A percentile compares a stretch with the other conserved stretches of the same genome.
Evolutionary conservation across 2,888 invertebrate species (phyloP).

Genomic region (Cantharis nigra): DNA sequence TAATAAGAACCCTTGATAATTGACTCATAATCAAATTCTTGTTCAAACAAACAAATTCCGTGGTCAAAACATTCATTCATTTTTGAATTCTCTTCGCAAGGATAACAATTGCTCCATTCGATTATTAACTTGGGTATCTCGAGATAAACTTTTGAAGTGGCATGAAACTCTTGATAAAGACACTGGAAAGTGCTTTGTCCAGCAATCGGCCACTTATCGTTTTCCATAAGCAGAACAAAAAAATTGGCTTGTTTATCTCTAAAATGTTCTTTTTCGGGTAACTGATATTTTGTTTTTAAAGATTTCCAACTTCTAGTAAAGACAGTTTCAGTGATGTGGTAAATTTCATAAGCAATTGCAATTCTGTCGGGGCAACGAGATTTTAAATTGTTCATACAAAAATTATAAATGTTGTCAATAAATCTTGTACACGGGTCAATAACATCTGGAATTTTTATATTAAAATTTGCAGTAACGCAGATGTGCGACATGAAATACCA

Average conservation of each 20-base stretch:
- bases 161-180: neutral
- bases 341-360: neutral
- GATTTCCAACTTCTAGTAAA: neutral
- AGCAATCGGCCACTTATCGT: neutral
- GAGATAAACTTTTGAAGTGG: neutral
- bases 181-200: neutral
- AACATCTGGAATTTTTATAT: neutral
- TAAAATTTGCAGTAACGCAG: neutral
- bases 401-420: neutral
- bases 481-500: slow-evolving; percentile 5
- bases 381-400: neutral
- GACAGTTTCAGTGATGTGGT: neutral
- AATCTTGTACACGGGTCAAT: neutral
- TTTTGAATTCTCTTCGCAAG: neutral
- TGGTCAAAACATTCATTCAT: neutral
- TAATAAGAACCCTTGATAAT: neutral
- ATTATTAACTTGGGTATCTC: neutral
- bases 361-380: neutral
- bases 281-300: slow-evolving; percentile 3
- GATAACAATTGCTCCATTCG: neutral
- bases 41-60: neutral
- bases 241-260: neutral
- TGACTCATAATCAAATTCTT: neutral
- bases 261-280: neutral
- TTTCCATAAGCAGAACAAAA: neutral